phyloP scores from a whole-genome alignment of 2,888 invertebrate genomes.

The Branchipolynoe longqiensis region DNA sequence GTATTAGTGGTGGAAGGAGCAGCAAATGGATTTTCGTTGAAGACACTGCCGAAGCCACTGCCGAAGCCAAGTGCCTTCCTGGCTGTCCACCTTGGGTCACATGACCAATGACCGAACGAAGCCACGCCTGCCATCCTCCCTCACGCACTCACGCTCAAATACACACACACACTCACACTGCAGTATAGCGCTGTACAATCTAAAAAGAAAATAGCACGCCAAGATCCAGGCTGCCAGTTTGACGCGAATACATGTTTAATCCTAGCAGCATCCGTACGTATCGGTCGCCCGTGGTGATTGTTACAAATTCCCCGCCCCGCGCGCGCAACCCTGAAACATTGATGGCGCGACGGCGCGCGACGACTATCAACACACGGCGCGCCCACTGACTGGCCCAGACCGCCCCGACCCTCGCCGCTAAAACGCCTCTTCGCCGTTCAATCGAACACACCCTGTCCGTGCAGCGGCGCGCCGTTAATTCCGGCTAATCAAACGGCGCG shows the following conservation, averaged over 20 bases:
- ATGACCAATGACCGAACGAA: slow-evolving; percentile 4
- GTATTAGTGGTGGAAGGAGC: slow-evolving; percentile 9
- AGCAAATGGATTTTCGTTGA: slow-evolving; percentile 21
- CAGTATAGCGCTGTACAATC: background rate
- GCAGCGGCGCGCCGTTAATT: too few species aligned
- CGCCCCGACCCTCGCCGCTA: too few species aligned
- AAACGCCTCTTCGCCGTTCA: too few species aligned
- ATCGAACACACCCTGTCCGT: too few species aligned
- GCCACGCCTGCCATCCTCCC: background rate
- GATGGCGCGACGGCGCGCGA: too few species aligned
- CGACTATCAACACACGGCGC: too few species aligned
- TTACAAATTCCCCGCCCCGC: background rate
- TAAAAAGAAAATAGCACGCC: slow-evolving; percentile 18
- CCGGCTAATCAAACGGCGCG: too few species aligned
- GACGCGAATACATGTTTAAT: slow-evolving; percentile 26
- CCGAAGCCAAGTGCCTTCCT: slow-evolving; percentile 21
- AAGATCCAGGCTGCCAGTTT: slow-evolving; percentile 5
- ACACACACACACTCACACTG: too few species aligned
- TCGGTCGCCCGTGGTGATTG: slow-evolving; percentile 10
- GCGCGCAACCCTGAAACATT: slow-evolving; percentile 18
- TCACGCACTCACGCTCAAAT: too few species aligned
- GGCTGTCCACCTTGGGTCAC: too few species aligned
- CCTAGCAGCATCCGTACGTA: slow-evolving; percentile 19
- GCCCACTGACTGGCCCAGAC: too few species aligned
- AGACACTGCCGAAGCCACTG: slow-evolving; percentile 21